These are phyloP conservation scores for Thyatira batis DNA, from an alignment of 2,888 invertebrate genomes.

Conservation along the genomic window DNA sequence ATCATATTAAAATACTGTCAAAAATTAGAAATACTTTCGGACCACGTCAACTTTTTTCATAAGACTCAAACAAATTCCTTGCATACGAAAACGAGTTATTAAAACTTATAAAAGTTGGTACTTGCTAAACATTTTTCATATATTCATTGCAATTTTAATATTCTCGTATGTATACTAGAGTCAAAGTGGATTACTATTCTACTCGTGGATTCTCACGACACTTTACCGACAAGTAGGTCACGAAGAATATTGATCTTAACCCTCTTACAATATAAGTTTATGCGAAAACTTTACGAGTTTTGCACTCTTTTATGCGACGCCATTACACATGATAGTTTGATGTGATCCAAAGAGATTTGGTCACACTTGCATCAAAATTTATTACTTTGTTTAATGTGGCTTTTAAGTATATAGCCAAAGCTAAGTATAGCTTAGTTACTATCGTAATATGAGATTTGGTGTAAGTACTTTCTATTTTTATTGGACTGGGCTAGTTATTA, in stretches of 20 bases:
- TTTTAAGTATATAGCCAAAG: too few relatives aligned
- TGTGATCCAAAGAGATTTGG: not conserved
- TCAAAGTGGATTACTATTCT: conserved; percentile 16
- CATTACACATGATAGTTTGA: not conserved
- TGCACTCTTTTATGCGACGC: not conserved
- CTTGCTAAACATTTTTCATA: not conserved
- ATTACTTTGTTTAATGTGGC: too few relatives aligned
- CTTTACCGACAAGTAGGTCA: conserved; percentile 47
- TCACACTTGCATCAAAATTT: too few relatives aligned
- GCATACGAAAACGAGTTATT: not conserved
- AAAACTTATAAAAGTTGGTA: not conserved
- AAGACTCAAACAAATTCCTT: not conserved
- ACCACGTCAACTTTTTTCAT: not conserved
- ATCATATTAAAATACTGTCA: too few relatives aligned
- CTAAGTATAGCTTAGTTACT: too few relatives aligned
- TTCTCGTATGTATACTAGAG: conserved; percentile 12
- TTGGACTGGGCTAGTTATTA: too few relatives aligned
- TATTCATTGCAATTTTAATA: not conserved
- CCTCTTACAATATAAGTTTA: conserved; percentile 31
- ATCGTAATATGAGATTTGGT: too few relatives aligned
- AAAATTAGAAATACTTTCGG: not conserved
- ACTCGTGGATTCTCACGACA: conserved; percentile 47
- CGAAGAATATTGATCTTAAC: conserved; percentile 50
- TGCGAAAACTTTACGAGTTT: not conserved
- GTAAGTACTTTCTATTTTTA: too few relatives aligned